A percentile compares a stretch with the other conserved stretches of the same genome.
Conservation (phyloP, 2,113 vertebrate genomes). For the Calonectris borealis region DNA sequence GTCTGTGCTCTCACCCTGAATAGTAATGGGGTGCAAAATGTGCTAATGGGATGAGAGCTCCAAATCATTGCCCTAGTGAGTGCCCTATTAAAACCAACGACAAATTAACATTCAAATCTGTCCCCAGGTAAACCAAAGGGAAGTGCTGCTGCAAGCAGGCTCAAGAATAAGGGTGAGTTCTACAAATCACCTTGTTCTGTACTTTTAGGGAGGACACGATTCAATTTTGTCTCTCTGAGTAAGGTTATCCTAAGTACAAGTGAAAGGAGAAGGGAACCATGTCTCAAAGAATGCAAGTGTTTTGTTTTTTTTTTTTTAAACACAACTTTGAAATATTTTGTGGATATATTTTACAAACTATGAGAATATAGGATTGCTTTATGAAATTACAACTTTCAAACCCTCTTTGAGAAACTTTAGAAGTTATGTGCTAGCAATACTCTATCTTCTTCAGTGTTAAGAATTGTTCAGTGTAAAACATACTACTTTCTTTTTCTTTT, state of each 20-base stretch:
- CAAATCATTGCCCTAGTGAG: neutral
- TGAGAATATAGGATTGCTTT: constrained; percentile 51
- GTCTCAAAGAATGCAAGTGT: neutral
- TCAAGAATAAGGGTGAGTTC: neutral
- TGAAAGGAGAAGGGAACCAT: neutral
- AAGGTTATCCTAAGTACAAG: neutral
- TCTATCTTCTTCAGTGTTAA: neutral
- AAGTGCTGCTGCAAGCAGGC: neutral
- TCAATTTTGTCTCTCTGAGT: neutral
- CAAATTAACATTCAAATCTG: neutral
- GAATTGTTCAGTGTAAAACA: neutral
- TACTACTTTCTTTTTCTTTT: neutral
- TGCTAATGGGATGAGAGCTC: neutral
- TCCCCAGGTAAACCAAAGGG: neutral
- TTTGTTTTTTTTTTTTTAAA: neutral
- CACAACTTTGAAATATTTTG: constrained; percentile 32
- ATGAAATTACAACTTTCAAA: constrained; percentile 46
- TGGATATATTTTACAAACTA: constrained; percentile 47
- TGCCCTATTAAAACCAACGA: neutral
- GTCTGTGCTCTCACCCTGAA: neutral
- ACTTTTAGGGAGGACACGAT: neutral
- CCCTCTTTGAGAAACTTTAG: constrained; percentile 44
- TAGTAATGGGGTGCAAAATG: neutral
- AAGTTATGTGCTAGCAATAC: constrained; percentile 25
- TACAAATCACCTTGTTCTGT: neutral